Base-by-base conservation (phyloP, 1,140 invertebrate species). In the Meteorus sp. region DNA sequence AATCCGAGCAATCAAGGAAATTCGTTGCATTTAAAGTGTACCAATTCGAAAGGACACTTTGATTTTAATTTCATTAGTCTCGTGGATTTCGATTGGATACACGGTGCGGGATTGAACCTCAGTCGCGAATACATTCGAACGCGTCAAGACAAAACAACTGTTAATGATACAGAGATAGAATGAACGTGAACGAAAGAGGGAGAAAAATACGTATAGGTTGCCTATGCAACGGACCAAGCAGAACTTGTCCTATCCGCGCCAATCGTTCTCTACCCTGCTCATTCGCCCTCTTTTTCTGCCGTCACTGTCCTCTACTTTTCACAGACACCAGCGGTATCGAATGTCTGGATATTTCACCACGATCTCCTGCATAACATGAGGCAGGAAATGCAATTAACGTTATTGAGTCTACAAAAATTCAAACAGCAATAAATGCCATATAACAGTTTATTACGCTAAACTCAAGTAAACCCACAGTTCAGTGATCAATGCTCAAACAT, bases 221-320 rank as follows among this genome's bases (percentile, higher is more conserved):
- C 17, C 25, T 25, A 35, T 53, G 57, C 53, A 59, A 59, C 57
- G 57, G 57, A 45, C 39, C 50, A 8, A 35, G 51, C 33, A 44
- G 23, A 59, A 59, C 57, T 47, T 19, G 57, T 59, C 50, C 50
- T 25, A 39, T 20, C 15, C 23, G 15, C 50, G 35, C 47, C 44
- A 29, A 31, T 54, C 22, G 31, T 23, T 33, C 35, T 17, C 27
- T 17, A 37, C 25, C 19, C 22, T 22, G 7, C 5, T 31, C 19
- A 20, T 22, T 43, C 17, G 43, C 25, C 35, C 22, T 51, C 31
- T 59, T 9, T 55, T 29, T 15, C 25, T 19, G 41, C 9, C 22
- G 19, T 15, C 33, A 19, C 15, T 13, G 8, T 13, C 15, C 5
- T n/a, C 11, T n/a, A 13, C n/a, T 13, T n/a, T 13, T 39, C 35